Evolutionary conservation across 1,140 invertebrate species (phyloP).

Genomic region (Anastrepha ludens): DNA sequence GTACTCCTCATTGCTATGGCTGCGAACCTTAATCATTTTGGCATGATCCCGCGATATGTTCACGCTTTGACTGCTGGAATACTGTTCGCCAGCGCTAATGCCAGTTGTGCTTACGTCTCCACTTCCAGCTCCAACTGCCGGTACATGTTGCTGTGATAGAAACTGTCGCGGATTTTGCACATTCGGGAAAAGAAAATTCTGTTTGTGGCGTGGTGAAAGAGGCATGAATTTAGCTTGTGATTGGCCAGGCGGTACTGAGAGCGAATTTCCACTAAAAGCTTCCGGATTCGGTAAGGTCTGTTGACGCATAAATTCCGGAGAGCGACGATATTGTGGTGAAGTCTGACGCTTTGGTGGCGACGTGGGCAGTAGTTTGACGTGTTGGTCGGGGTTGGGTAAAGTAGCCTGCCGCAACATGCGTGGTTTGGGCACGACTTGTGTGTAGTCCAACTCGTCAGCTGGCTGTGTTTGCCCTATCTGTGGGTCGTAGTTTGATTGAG

Average conservation of each 20-base stretch:
- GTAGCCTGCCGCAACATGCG: slow-evolving; percentile 72
- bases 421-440: slow-evolving; percentile 64
- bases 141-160: slow-evolving; percentile 72
- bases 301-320: slow-evolving; percentile 72
- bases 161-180: slow-evolving; percentile 71
- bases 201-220: slow-evolving; percentile 72
- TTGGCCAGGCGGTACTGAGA: slow-evolving; percentile 65
- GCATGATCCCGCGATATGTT: slow-evolving; percentile 70
- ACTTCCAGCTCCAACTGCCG: slow-evolving; percentile 61
- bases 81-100: slow-evolving; percentile 67
- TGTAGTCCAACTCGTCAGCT: slow-evolving; percentile 67
- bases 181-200: slow-evolving; percentile 73
- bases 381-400: slow-evolving; percentile 72
- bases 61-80: slow-evolving; percentile 73
- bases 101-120: slow-evolving; percentile 58
- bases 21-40: slow-evolving; percentile 74
- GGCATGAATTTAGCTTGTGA: slow-evolving; percentile 70
- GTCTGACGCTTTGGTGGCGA: slow-evolving; percentile 73
- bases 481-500: slow-evolving; percentile 62
- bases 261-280: slow-evolving; percentile 69
- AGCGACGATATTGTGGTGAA: slow-evolving; percentile 71
- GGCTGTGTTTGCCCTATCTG: slow-evolving; percentile 59
- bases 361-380: slow-evolving; percentile 71
- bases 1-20: slow-evolving; percentile 74
- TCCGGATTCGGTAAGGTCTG: slow-evolving; percentile 73